Evolutionary conservation across 2,888 invertebrate genomes (phyloP), one percentile per base, ranked within the genome.

Genomic region (Osmoderma eremita): DNA sequence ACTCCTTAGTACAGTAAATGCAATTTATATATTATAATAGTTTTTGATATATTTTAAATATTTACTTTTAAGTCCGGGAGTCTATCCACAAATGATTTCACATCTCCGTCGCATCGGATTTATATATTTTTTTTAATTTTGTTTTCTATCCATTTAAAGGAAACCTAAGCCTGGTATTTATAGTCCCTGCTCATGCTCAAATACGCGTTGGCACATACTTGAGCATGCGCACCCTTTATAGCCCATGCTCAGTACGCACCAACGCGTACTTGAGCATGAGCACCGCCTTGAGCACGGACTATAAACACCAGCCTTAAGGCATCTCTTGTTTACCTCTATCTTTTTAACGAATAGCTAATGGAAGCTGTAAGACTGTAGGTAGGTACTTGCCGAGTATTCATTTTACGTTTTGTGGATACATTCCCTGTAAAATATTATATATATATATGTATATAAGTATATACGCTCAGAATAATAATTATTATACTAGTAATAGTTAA

Each of bases 401-500:
- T 50, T 50, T 5, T 24, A n/a, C 20, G 8, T 20, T 56, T 56
- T 41, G 56, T 56, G 41, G 56, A 56, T 56, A 22, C 20, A 36
- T 36, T 41, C 56, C 56, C 56, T 56, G 56, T 56, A 56, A 56
- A 41, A 56, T 42, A 61, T 24, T 18, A 58, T 58, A 42, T 58
- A 58, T 56, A 56, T 41, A 41, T 56, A 45, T 58, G 22, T 58
- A 45, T 61, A 61, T 61, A 61, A 24, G 45, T 45, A 45, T 61
- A 45, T 61, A 61, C 30, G 58, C 58, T 58, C 58, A 61, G 30
- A 48, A 45, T 61, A 30, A 61, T 56, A 56, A 22, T 22, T 41
- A 41, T 48, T 61, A 30, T 61, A 61, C 17, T 15, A 56, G 24
- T 30, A n/a, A 10, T 61, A 45, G 58, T 45, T 61, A 58, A 22